Evolutionary conservation across 2,888 invertebrate genomes (phyloP), one percentile per base, ranked within the genome.

Genomic region (Sesamia inferens): DNA sequence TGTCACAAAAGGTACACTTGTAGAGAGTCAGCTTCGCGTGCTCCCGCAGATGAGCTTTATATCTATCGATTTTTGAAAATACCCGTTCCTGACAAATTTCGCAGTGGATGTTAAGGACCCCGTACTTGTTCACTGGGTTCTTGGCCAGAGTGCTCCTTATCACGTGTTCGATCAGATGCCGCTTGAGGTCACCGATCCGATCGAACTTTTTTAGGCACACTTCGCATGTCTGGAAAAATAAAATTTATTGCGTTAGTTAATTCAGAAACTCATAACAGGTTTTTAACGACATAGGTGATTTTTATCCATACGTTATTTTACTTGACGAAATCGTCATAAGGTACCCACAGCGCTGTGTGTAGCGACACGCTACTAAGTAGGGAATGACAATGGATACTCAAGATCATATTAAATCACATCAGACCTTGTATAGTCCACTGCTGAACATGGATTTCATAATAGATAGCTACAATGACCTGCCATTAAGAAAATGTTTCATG

Each of bases 141-240:
- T 95, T 94, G 31, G 93, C 92, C 0, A 96, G 90, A 2, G 94
- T 95, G 79, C 93, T 93, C 48, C 91, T 89, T 47, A 96, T 92
- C 6, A 96, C 90, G 87, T 96, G 96, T 79, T 96, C 96, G 72
- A 96, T 96, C 7, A 96, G 92, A 76, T 96, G 96, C 0, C 96
- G 91, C 77, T 96, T 96, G 11, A 96, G 86, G 83, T 96, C 96
- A 8, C 95, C 92, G 58, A 94, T 89, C 24, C 96, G 92, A 76
- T 94, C 93, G 86, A 96, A 96, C 39, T 88, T 87, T 79, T 96
- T 96, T 13, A 79, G 74, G 86, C 96, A 96, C 0, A 95, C 93
- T 68, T 91, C 90, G 81, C 96, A 96, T 0, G 88, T 87, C 96
- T 96, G 91, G 6, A 88, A 89, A 81, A 55, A 31, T n/a, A 69